phyloP scores from a whole-genome alignment of 1,140 invertebrate genomes.

The Agrypnia vestita region DNA sequence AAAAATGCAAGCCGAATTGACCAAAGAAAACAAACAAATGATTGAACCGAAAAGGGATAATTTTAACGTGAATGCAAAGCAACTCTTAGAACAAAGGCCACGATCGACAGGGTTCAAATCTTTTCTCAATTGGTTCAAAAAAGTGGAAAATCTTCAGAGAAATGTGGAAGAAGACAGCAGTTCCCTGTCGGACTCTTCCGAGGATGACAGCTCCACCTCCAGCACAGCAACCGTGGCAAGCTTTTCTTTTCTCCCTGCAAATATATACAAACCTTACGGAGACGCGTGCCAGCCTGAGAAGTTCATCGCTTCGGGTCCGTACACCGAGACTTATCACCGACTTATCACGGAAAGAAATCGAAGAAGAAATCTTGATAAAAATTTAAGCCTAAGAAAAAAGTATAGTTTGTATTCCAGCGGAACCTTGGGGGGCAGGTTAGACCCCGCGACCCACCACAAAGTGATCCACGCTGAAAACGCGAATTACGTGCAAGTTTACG shows the following conservation, averaged over 20 bases:
- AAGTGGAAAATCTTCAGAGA: conserved; percentile 58
- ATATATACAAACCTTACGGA: conserved; percentile 69
- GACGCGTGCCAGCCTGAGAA: conserved; percentile 64
- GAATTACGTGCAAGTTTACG: conserved; percentile 65
- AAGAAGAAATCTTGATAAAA: conserved; percentile 72
- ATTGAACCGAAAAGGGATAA: conserved; percentile 9
- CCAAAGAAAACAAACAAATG: conserved; percentile 14
- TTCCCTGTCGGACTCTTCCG: conserved; percentile 62
- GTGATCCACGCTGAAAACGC: conserved; percentile 55
- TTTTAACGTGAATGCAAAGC: conserved; percentile 53
- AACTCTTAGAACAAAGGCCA: conserved; percentile 55
- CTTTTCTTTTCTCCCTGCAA: conserved; percentile 79
- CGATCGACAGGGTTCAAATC: conserved; percentile 59
- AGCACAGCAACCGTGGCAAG: conserved; percentile 82
- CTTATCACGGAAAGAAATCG: conserved; percentile 76
- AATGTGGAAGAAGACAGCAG: conserved; percentile 28
- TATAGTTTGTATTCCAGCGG: conserved; percentile 76
- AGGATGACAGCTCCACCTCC: conserved; percentile 66
- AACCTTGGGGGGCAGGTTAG: conserved; percentile 63
- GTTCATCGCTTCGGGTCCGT: conserved; percentile 70
- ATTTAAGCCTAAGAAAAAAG: conserved; percentile 77
- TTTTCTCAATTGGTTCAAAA: conserved; percentile 61
- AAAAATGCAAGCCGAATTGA: conserved; percentile 46
- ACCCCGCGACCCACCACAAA: conserved; percentile 16
- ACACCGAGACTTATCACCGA: conserved; percentile 76